Percentiles rank a stretch among this genome's conserved stretches.
phyloP scores from a whole-genome alignment of 2,113 vertebrate species.

The Calyptomena viridis region DNA sequence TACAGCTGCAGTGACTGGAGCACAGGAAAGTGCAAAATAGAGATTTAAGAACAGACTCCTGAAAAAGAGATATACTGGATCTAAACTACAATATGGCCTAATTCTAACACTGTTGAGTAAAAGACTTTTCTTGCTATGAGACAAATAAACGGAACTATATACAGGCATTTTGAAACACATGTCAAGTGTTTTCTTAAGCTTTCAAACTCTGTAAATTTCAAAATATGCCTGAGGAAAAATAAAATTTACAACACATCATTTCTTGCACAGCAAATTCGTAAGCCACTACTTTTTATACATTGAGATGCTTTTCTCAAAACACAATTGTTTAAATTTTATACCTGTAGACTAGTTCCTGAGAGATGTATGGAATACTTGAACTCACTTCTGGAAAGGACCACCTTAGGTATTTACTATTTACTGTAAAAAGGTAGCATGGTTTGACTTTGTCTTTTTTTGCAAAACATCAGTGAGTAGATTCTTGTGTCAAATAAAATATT shows the following conservation, averaged over 20 bases:
- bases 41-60: constrained; percentile 35
- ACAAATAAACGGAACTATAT: constrained; percentile 34
- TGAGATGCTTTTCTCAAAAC: constrained; percentile 19
- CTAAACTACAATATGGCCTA: constrained; percentile 29
- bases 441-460: background rate
- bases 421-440: background rate
- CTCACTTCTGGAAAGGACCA: background rate
- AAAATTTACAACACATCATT: constrained; percentile 27
- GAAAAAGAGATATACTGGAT: constrained; percentile 24
- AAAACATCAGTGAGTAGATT: background rate
- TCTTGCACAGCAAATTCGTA: constrained; percentile 47
- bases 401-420: background rate
- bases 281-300: constrained; percentile 1
- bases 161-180: constrained; percentile 35
- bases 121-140: constrained; percentile 45
- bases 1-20: background rate
- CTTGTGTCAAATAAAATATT: background rate
- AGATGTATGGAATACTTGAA: background rate
- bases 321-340: background rate
- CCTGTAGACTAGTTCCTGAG: background rate
- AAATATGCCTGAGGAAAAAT: constrained; percentile 50
- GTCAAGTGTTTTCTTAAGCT: constrained; percentile 64
- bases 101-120: background rate
- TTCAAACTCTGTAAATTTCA: constrained; percentile 52
- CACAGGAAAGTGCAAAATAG: background rate